phyloP scores from a whole-genome alignment of 1,140 invertebrate species.

The Drosophila dunni region DNA sequence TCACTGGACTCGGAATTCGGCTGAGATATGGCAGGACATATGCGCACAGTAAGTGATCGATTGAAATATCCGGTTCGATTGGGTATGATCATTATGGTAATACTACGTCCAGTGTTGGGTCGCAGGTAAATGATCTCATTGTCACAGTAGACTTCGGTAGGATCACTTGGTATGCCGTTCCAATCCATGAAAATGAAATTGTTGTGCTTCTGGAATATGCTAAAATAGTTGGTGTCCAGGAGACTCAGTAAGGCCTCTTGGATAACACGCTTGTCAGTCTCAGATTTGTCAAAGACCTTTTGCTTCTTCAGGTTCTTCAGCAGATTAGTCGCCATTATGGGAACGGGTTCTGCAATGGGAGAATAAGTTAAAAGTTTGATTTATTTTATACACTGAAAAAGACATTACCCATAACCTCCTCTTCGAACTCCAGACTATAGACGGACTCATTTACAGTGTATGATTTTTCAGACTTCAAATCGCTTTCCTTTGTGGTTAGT shows the following conservation, averaged over 20 bases:
- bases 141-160: constrained; percentile 67
- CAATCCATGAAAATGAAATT: constrained; percentile 79
- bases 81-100: constrained; percentile 71
- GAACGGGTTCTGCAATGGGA: constrained; percentile 53
- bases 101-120: constrained; percentile 70
- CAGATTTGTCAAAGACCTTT: constrained; percentile 71
- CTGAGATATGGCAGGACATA: constrained; percentile 52
- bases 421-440: constrained; percentile 69
- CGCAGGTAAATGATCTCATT: constrained; percentile 73
- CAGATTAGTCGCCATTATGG: constrained; percentile 50
- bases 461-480: constrained; percentile 35
- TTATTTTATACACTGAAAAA: too few relatives aligned
- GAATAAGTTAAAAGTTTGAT: too few relatives aligned
- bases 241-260: constrained; percentile 59
- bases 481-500: background rate
- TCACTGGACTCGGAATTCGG: constrained; percentile 22
- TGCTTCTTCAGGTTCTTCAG: constrained; percentile 57
- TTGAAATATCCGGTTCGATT: constrained; percentile 65
- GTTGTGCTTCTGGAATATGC: constrained; percentile 60
- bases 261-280: constrained; percentile 70
- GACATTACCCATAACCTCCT: constrained; percentile 60
- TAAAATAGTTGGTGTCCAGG: constrained; percentile 66
- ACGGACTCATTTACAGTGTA: constrained; percentile 29
- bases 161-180: constrained; percentile 74
- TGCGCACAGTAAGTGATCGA: constrained; percentile 63